Percentiles rank a stretch among this genome's conserved stretches.
Conservation (phyloP, 1,140 invertebrate species). For the Thrips palmi region DNA sequence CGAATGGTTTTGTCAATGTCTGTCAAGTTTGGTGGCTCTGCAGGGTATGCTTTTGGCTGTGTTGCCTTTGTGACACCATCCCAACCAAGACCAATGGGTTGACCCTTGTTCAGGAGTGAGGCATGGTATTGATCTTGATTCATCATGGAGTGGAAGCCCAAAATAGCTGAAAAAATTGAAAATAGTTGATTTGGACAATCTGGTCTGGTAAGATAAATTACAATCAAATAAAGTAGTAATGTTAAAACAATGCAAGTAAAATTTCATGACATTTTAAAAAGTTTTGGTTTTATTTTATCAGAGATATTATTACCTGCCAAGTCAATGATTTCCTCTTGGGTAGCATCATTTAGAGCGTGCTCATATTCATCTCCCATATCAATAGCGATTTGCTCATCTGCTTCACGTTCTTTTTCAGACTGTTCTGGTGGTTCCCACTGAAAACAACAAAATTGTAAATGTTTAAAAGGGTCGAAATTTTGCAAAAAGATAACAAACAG, state of each 20-base stretch:
- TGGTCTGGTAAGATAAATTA: background rate
- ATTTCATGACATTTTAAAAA: background rate
- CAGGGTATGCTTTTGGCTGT: constrained; percentile 73
- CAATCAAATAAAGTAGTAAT: background rate
- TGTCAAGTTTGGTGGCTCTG: constrained; percentile 85
- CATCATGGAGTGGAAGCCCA: constrained; percentile 99
- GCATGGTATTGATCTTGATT: constrained; percentile 99
- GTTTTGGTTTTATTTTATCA: constrained; percentile 1
- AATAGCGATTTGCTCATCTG: constrained; percentile 77
- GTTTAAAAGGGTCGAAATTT: too few species aligned
- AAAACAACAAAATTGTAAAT: constrained; percentile 17
- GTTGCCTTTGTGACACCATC: constrained; percentile 89
- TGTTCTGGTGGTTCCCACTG: constrained; percentile 75
- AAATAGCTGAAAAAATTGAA: constrained; percentile 53
- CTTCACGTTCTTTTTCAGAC: constrained; percentile 52
- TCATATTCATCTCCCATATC: constrained; percentile 93
- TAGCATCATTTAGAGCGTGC: constrained; percentile 69
- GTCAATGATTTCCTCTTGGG: constrained; percentile 98
- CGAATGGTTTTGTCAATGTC: constrained; percentile 82
- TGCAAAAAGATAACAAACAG: background rate
- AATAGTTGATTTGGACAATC: background rate
- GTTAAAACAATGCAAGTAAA: background rate
- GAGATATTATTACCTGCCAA: constrained; percentile 56
- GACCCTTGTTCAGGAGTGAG: constrained; percentile 77
- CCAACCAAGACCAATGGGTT: constrained; percentile 71